These are phyloP conservation scores for Pantherophis vulpinus DNA, from an alignment of 2,797 vertebrate genomes.

Conservation along the genomic window DNA sequence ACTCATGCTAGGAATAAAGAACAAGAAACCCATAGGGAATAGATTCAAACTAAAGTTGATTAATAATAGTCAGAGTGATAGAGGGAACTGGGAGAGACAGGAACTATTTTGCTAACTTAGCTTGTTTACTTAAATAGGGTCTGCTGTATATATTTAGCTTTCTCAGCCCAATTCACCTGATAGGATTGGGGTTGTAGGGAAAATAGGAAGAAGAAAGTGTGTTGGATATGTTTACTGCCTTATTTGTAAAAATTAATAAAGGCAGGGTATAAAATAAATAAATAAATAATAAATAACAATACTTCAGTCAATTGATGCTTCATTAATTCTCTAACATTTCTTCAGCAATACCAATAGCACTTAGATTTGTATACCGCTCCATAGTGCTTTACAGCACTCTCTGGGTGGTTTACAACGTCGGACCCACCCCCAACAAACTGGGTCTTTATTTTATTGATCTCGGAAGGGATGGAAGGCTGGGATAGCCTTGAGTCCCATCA, in stretches of 20 bases:
- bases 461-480: neutral
- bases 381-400: neutral
- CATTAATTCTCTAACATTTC: neutral
- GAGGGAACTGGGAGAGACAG: neutral
- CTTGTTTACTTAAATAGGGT: neutral
- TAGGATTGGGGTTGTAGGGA: neutral
- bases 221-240: neutral
- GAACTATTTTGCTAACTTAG: neutral
- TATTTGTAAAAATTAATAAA: neutral
- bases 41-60: neutral
- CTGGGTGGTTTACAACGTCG: too few species aligned
- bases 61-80: neutral
- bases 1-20: neutral
- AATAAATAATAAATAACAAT: neutral
- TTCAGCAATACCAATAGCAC: neutral
- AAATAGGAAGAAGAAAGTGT: neutral
- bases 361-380: too few species aligned
- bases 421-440: too few species aligned
- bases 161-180: neutral
- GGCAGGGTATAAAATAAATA: neutral
- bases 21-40: neutral
- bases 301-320: neutral
- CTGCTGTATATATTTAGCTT: neutral
- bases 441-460: neutral
- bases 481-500: neutral